phyloP scores from a whole-genome alignment of 1,140 invertebrate species.

The Brachionus angularis region DNA sequence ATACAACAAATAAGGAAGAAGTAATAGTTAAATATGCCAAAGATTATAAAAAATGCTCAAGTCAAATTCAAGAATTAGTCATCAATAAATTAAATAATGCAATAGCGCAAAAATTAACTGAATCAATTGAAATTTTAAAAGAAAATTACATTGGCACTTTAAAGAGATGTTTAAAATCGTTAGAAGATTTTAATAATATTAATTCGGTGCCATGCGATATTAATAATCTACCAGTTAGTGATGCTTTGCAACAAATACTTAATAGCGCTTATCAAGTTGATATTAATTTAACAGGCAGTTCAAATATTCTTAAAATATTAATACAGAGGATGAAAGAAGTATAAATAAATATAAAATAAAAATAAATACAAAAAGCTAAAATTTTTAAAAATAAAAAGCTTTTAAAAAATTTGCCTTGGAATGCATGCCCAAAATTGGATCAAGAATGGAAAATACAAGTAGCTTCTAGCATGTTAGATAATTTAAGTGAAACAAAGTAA shows the following conservation, averaged over 20 bases:
- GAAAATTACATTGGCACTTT: constrained; percentile 71
- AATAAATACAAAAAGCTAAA: too few relatives aligned
- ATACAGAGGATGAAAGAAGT: constrained; percentile 73
- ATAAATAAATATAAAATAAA: too few relatives aligned
- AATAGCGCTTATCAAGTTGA: constrained; percentile 77
- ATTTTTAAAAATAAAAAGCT: constrained; percentile 56
- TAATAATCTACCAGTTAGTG: constrained; percentile 52
- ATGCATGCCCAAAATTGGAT: constrained; percentile 65
- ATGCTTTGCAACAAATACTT: constrained; percentile 61
- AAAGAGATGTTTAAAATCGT: constrained; percentile 65
- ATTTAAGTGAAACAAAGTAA: constrained; percentile 64
- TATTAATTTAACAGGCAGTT: constrained; percentile 71
- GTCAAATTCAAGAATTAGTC: constrained; percentile 75
- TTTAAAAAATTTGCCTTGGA: constrained; percentile 64
- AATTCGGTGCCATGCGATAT: constrained; percentile 46
- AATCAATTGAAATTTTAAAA: constrained; percentile 74
- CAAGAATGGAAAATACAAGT: constrained; percentile 70
- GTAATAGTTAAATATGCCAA: constrained; percentile 49
- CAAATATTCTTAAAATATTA: constrained; percentile 69
- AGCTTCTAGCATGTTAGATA: constrained; percentile 69
- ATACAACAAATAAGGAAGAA: neutral
- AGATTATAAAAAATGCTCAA: constrained; percentile 61
- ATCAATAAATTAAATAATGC: constrained; percentile 69
- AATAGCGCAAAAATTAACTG: constrained; percentile 73
- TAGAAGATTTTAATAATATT: constrained; percentile 16